Conservation (phyloP, 2,797 vertebrate species). For the Bucorvus abyssinicus region DNA sequence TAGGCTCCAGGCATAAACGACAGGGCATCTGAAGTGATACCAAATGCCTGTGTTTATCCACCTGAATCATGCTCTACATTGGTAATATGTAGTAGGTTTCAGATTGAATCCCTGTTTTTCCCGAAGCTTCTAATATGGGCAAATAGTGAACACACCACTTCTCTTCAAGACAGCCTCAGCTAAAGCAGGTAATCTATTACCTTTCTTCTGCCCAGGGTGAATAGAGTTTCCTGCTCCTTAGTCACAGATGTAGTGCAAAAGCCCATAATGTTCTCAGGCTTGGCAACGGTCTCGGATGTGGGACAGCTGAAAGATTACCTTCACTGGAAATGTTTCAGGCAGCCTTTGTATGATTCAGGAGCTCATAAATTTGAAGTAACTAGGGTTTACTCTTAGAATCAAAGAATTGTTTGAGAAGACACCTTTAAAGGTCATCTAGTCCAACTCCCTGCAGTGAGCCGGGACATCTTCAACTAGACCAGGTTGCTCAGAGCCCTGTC, state of each 20-base stretch:
- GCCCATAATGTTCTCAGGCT: not conserved
- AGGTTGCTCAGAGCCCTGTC: accelerated
- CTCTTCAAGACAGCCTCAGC: not conserved
- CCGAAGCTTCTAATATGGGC: not conserved
- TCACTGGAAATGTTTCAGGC: not conserved
- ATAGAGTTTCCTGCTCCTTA: not conserved
- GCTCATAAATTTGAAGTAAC: not conserved
- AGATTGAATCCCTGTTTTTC: not conserved
- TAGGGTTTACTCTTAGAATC: not conserved
- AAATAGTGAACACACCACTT: not conserved
- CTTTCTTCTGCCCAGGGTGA: not conserved
- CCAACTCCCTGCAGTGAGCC: not conserved
- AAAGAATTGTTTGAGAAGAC: not conserved
- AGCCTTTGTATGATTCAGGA: not conserved
- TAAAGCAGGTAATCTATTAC: not conserved
- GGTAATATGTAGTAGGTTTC: not conserved
- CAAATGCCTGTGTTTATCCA: not conserved
- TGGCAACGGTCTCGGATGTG: accelerated
- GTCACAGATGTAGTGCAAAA: not conserved
- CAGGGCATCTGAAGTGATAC: not conserved
- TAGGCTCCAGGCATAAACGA: not conserved
- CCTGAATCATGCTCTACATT: not conserved
- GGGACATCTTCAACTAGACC: not conserved
- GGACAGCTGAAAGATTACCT: not conserved
- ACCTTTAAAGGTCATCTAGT: not conserved